A percentile compares a stretch with the other conserved stretches of the same genome.
Conservation (phyloP, 2,888 invertebrate genomes). For the Augiades crinisus region DNA sequence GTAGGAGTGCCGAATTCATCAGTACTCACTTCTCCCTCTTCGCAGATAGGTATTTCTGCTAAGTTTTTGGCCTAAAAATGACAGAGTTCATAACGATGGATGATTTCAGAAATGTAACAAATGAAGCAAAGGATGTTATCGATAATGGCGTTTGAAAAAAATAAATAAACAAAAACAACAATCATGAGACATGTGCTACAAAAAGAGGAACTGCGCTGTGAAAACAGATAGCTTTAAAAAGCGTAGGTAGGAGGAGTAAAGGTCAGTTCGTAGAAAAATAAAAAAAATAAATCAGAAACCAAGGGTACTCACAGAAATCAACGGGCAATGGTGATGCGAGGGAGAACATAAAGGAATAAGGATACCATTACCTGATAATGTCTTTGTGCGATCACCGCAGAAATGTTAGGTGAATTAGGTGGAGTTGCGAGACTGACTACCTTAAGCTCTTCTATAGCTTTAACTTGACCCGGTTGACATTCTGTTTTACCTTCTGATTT, state of each 20-base stretch:
- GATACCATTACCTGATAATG: slow-evolving; percentile 77
- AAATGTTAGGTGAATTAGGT: slow-evolving; percentile 89
- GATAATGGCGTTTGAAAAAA: slow-evolving; percentile 32
- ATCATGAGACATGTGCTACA: slow-evolving; percentile 25
- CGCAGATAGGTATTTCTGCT: slow-evolving; percentile 84
- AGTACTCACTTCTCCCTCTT: slow-evolving; percentile 83
- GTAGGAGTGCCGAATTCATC: slow-evolving; percentile 81
- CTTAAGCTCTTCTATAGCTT: slow-evolving; percentile 77
- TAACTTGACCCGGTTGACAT: slow-evolving; percentile 63
- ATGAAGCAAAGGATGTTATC: slow-evolving; percentile 7
- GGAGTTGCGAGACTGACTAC: slow-evolving; percentile 80
- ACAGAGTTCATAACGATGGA: slow-evolving; percentile 16
- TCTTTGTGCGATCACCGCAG: slow-evolving; percentile 81
- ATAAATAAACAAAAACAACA: slow-evolving; percentile 26
- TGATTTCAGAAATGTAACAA: slow-evolving; percentile 23
- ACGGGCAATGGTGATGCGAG: slow-evolving; percentile 61
- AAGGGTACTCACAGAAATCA: slow-evolving; percentile 75
- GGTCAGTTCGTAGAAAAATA: slow-evolving; percentile 33
- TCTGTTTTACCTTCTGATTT: slow-evolving; percentile 65
- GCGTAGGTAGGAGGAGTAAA: slow-evolving; percentile 6
- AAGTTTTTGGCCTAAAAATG: slow-evolving; percentile 77
- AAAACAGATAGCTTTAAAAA: not conserved
- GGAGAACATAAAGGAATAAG: slow-evolving; percentile 41
- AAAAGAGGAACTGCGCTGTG: slow-evolving; percentile 22
- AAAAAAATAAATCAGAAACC: slow-evolving; percentile 53